Conservation (phyloP, 2,113 vertebrate species). For the Galbula dea region DNA sequence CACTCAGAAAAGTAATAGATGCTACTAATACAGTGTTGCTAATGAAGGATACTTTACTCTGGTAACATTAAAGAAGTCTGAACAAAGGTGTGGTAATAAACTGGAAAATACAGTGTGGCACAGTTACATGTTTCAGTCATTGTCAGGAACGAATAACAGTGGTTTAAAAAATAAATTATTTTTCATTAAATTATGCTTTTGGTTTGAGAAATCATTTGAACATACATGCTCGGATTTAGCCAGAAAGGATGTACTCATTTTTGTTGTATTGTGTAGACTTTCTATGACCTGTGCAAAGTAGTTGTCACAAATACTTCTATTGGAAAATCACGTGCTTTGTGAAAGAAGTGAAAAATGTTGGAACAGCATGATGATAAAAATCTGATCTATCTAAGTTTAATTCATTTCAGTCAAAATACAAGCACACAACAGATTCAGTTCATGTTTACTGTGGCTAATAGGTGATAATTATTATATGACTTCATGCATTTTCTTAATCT, state of each 20-base stretch:
- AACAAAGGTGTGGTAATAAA: background rate
- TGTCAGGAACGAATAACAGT: background rate
- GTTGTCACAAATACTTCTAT: background rate
- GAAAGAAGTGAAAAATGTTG: background rate
- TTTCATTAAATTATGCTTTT: background rate
- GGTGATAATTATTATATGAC: background rate
- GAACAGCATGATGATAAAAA: background rate
- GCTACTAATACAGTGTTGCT: background rate
- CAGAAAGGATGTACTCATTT: background rate
- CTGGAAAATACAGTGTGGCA: background rate
- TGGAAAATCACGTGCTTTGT: background rate
- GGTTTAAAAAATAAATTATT: background rate
- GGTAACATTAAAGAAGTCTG: background rate
- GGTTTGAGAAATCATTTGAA: background rate
- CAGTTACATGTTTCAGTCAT: background rate
- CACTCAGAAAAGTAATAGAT: background rate
- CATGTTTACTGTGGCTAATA: background rate
- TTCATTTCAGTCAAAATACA: background rate
- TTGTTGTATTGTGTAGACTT: background rate
- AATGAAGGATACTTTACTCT: background rate
- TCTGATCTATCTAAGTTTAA: background rate
- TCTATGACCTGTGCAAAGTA: background rate
- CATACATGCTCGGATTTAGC: background rate
- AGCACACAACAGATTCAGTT: background rate
- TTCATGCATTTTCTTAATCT: background rate